Percentiles rank a stretch among this genome's conserved stretches.
Evolutionary conservation across 2,113 vertebrate genomes (phyloP).

Genomic region (Etia nguti): DNA sequence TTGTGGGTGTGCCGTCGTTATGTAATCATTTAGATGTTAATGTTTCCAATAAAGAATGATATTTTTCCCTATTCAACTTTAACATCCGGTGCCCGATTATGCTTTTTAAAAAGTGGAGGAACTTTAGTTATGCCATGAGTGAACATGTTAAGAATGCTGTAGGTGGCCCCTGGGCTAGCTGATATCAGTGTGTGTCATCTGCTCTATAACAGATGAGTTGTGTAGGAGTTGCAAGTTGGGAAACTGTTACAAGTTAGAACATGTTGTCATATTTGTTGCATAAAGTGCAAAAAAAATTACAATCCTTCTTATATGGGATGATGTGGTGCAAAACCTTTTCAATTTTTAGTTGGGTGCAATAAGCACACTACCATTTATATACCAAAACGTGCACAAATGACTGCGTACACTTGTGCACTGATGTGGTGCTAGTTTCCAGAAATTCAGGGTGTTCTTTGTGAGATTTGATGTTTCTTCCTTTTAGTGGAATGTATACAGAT

Average conservation of each 20-base stretch:
- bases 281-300: background rate
- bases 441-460: background rate
- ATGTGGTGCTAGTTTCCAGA: background rate
- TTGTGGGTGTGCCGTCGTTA: background rate
- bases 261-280: background rate
- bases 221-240: background rate
- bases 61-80: background rate
- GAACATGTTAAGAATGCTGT: background rate
- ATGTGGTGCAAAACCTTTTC: background rate
- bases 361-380: background rate
- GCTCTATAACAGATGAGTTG: background rate
- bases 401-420: background rate
- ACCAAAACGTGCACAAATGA: background rate
- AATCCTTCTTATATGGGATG: background rate
- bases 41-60: background rate
- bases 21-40: background rate
- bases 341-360: background rate
- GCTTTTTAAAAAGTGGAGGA: background rate
- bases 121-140: background rate
- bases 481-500: background rate
- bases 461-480: conserved; percentile 15
- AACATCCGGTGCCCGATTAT: background rate
- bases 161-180: background rate
- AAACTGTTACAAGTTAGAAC: background rate
- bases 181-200: background rate